These are phyloP conservation scores for Cichladusa arquata DNA, from an alignment of 2,113 vertebrate species.

Conservation along the genomic window DNA sequence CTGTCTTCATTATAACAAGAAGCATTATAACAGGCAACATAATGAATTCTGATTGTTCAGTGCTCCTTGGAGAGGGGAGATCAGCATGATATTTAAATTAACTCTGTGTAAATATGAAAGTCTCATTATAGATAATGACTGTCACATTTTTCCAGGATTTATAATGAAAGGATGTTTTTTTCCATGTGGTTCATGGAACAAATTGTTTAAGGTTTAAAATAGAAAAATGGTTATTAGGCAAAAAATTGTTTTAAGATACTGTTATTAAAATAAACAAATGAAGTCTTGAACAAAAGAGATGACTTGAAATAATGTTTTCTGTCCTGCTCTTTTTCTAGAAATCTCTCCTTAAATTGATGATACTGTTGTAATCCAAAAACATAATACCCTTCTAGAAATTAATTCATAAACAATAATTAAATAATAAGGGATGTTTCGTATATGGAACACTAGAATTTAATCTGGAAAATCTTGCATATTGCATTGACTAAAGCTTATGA, in stretches of 20 bases:
- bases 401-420: constrained; percentile 15
- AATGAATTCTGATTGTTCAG: neutral
- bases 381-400: neutral
- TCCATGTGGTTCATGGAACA: neutral
- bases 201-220: constrained; percentile 7
- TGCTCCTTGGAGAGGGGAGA: neutral
- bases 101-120: neutral
- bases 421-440: neutral
- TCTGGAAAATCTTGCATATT: neutral
- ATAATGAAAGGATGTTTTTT: constrained; percentile 15
- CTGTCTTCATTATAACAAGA: neutral
- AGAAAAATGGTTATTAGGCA: neutral
- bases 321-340: neutral
- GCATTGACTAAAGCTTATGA: neutral
- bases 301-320: neutral
- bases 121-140: neutral
- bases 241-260: neutral
- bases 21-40: neutral
- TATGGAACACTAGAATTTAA: neutral
- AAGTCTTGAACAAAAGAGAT: neutral
- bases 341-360: neutral
- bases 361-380: neutral
- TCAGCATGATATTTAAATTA: neutral
- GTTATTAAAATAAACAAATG: neutral
- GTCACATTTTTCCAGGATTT: constrained; percentile 20